phyloP scores from a whole-genome alignment of 2,797 vertebrate genomes.

The Catostomus latipinnis region DNA sequence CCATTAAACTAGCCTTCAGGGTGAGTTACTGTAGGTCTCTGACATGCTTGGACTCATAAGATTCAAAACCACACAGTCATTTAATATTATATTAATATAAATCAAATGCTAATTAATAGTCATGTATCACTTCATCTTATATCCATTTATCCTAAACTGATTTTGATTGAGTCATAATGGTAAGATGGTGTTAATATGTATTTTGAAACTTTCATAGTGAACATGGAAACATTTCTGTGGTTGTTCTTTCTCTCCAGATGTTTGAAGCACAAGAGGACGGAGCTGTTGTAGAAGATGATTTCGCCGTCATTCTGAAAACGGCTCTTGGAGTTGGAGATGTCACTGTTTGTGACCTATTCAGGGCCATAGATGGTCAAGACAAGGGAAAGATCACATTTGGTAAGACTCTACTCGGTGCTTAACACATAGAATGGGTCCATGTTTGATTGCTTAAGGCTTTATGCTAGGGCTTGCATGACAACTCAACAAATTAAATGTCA shows the following conservation, averaged over 20 bases:
- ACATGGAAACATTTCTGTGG: not conserved
- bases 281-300: slow-evolving; percentile 77
- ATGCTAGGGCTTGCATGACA: too few relatives aligned
- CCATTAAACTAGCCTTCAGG: slow-evolving; percentile 87
- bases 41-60: too few relatives aligned
- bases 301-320: slow-evolving; percentile 84
- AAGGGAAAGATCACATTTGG: slow-evolving; percentile 83
- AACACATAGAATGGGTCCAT: not conserved
- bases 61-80: not conserved
- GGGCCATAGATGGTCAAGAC: slow-evolving; percentile 73
- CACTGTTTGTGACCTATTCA: slow-evolving; percentile 79
- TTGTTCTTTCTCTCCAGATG: slow-evolving; percentile 75
- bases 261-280: slow-evolving; percentile 80
- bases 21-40: slow-evolving; percentile 63
- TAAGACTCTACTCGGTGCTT: slow-evolving; percentile 67
- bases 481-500: too few relatives aligned
- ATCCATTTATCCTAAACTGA: not conserved
- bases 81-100: not conserved
- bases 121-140: not conserved
- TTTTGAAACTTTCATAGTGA: not conserved
- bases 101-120: slow-evolving; percentile 3
- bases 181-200: not conserved
- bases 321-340: slow-evolving; percentile 87
- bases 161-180: not conserved
- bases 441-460: too few relatives aligned